Evolutionary conservation across 2,113 vertebrate species (phyloP).

Genomic region (Dipodomys spectabilis): DNA sequence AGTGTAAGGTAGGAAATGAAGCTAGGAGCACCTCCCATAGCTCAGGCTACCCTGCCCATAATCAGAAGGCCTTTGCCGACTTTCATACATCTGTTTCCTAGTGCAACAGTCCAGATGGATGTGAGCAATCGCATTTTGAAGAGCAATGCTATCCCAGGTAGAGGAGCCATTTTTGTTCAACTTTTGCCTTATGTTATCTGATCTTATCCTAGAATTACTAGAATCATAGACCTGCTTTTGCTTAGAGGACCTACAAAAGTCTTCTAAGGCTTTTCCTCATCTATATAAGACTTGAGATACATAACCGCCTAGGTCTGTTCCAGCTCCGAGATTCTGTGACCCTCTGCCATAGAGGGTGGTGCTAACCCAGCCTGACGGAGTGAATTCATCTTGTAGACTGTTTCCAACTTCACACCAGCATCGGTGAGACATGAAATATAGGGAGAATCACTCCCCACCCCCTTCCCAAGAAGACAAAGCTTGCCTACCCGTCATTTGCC

Average conservation of each 20-base stretch:
- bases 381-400: constrained; percentile 42
- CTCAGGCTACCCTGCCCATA: accelerated
- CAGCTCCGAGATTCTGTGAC: neutral
- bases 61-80: neutral
- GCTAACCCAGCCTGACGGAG: neutral
- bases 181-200: neutral
- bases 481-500: constrained; percentile 69
- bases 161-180: neutral
- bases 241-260: neutral
- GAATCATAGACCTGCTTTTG: neutral
- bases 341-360: neutral
- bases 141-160: neutral
- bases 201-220: neutral
- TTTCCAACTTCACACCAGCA: constrained; percentile 8
- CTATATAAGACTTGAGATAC: neutral
- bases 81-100: neutral
- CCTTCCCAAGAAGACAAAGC: constrained; percentile 68
- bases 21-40: too few relatives aligned
- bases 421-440: neutral
- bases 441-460: constrained; percentile 1
- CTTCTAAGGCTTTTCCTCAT: neutral
- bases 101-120: neutral
- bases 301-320: neutral
- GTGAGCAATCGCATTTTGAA: neutral
- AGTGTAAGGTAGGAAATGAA: neutral